Base-by-base conservation (phyloP, 2,797 vertebrate species). In the Zenarchopterus dispar region DNA sequence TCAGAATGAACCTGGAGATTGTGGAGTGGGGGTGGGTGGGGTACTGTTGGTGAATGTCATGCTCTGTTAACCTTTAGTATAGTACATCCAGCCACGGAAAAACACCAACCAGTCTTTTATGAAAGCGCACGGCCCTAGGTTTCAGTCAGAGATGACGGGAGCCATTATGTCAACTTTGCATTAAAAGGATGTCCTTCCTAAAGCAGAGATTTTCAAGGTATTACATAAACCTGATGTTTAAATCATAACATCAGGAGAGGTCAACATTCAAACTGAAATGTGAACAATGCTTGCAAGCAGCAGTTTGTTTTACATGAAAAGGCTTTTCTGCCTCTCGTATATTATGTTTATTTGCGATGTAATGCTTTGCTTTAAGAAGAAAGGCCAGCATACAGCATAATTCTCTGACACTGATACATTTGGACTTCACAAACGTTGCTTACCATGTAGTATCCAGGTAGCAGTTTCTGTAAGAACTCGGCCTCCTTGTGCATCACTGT, bases 401-500 rank as follows among this genome's bases (percentile, higher is more conserved):
- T 15, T 13, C 36, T 17, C 10, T 33, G 52, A 55, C 18, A 48
- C 13, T 8, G 2, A 47, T 5, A 17, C 15, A 5, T 11, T 44
- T 18, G 6, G 3, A 54, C 28, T 42, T 22, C 18, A 61, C 24
- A 36, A 22, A 26, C 31, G 23, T 44, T 39, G 21, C 84, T 82
- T 54, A 90, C 97, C 98, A 99, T 99, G 84, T 99, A 99, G 93
- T 99, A 99, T 77, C 98, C 98, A 0, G 98, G 98, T 56, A 99
- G 94, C 73, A 99, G 93, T 76, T 99, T 99, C 92, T 99, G 98
- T 41, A 99, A 91, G 86, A 99, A 99, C 73, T 99, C 97, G 0
- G 97, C 98, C 78, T 99, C 98, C 80, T 99, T 99, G 92, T 99
- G 97, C 97, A 98, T 97, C 82, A 99, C 98, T 0, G 98, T 99